Evolutionary conservation across 2,888 invertebrate species (phyloP).

Genomic region (Ormia ochracea): DNA sequence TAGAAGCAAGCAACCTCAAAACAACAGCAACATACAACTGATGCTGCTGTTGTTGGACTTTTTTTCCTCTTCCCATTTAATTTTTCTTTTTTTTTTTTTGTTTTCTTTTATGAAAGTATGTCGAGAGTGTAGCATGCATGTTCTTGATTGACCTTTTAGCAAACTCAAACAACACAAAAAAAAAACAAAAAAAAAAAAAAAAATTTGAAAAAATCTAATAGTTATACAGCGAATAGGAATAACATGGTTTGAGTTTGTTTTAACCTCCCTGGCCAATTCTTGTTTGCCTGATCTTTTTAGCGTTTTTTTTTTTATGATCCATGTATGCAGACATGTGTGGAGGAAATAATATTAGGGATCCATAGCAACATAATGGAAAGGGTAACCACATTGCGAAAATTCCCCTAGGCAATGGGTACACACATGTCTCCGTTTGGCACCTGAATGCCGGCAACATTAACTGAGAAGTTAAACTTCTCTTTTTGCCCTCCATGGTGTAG

Average conservation of each 20-base stretch:
- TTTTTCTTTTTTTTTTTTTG: not conserved
- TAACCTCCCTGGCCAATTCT: not conserved
- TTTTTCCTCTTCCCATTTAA: not conserved
- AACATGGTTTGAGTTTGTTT: not conserved
- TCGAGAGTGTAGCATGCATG: constrained; percentile 52
- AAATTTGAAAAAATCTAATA: not conserved
- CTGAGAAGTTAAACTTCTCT: too few species aligned
- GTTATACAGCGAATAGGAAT: not conserved
- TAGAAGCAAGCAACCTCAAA: constrained; percentile 45
- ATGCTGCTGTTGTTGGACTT: constrained; percentile 17
- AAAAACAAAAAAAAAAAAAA: constrained; percentile 9
- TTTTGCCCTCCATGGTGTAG: too few species aligned
- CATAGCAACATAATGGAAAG: not conserved
- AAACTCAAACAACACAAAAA: constrained; percentile 10
- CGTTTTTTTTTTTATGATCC: constrained; percentile 14
- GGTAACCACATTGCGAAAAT: not conserved
- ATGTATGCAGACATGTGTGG: constrained; percentile 35
- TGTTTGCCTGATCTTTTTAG: not conserved
- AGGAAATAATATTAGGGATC: not conserved
- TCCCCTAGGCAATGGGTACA: not conserved
- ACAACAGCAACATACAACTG: constrained; percentile 41
- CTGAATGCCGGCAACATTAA: too few species aligned
- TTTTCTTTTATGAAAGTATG: constrained; percentile 23
- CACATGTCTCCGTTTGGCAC: too few species aligned
- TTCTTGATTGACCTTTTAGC: constrained; percentile 61